Evolutionary conservation across 2,113 vertebrate species (phyloP).

Genomic region (Gymnogyps californianus): DNA sequence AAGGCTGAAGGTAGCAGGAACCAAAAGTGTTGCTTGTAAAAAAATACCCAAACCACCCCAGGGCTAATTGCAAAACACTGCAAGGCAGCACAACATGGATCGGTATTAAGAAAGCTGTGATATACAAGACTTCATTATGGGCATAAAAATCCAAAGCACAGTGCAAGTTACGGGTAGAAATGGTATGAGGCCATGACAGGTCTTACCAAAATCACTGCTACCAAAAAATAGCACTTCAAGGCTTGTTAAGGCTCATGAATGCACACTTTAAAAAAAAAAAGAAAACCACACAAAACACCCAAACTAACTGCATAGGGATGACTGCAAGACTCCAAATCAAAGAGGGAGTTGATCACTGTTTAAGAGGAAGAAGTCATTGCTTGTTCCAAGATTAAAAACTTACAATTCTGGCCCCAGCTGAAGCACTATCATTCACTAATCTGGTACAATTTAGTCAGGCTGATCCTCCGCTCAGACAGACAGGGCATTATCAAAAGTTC

Average conservation of each 20-base stretch:
- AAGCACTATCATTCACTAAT: slow-evolving; percentile 43
- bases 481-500: slow-evolving; percentile 55
- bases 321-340: slow-evolving; percentile 14
- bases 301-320: slow-evolving; percentile 38
- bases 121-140: not conserved
- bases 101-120: not conserved
- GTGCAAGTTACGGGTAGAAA: not conserved
- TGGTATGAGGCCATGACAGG: not conserved
- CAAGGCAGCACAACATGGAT: not conserved
- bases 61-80: not conserved
- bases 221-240: not conserved
- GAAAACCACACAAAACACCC: not conserved
- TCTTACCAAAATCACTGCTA: not conserved
- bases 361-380: slow-evolving; percentile 32
- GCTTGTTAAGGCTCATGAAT: not conserved
- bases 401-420: slow-evolving; percentile 19
- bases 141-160: not conserved
- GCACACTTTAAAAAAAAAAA: not conserved
- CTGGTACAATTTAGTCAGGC: slow-evolving; percentile 14
- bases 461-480: slow-evolving; percentile 48
- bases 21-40: not conserved
- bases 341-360: slow-evolving; percentile 13
- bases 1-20: not conserved
- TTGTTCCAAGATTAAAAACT: slow-evolving; percentile 62
- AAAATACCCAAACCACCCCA: not conserved